Percentiles rank a stretch among this genome's conserved stretches.
These are phyloP conservation scores for Thereuonema tuberculata DNA, from an alignment of 1,140 invertebrate genomes.

Conservation along the genomic window DNA sequence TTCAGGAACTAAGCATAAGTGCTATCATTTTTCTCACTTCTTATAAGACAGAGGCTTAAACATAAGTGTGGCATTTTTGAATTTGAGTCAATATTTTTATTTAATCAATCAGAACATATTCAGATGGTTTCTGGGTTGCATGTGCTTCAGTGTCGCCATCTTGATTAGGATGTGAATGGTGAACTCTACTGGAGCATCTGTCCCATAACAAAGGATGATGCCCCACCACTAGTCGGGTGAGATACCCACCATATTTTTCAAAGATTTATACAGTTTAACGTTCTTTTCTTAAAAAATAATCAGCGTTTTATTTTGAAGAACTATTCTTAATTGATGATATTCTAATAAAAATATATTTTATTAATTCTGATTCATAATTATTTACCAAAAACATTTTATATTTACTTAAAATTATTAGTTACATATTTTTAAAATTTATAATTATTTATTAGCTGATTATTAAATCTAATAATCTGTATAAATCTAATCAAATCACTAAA, in stretches of 20 bases:
- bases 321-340: neutral
- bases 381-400: slow-evolving; percentile 3
- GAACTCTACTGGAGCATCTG: neutral
- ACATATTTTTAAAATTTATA: neutral
- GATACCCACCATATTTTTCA: neutral
- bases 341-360: neutral
- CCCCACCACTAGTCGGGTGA: neutral
- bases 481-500: neutral
- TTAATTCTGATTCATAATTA: neutral
- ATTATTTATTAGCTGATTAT: neutral
- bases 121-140: neutral
- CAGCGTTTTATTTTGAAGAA: neutral
- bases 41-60: no score
- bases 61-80: no score
- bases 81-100: slow-evolving; percentile 8
- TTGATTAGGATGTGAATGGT: no score
- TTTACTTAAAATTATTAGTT: slow-evolving; percentile 5
- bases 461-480: no score
- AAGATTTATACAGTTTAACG: neutral
- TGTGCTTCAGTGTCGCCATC: no score
- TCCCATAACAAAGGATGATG: neutral
- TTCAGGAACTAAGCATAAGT: no score
- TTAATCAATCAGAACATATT: slow-evolving; percentile 6
- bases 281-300: neutral
- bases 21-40: no score